Percentiles rank a stretch among this genome's conserved stretches.
These are phyloP conservation scores for Standfussiana lucernea DNA, from an alignment of 2,888 invertebrate species.

Conservation along the genomic window DNA sequence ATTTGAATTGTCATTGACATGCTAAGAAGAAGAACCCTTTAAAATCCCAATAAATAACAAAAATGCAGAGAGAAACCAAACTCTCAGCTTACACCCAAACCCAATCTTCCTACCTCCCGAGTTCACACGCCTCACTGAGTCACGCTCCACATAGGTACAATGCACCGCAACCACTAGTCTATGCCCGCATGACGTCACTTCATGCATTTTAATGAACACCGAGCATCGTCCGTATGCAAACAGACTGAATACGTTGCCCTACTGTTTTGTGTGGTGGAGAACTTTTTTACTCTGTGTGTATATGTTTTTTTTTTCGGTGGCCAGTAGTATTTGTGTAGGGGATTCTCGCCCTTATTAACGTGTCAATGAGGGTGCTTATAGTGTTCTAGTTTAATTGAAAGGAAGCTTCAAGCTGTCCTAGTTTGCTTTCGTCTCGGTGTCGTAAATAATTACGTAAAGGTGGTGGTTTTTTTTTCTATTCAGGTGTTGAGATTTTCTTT, in stretches of 20 bases:
- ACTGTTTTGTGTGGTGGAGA: slow-evolving; percentile 62
- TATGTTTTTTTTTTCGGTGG: slow-evolving; percentile 58
- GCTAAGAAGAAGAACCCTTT: no score
- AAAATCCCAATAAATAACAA: not conserved
- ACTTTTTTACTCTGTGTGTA: slow-evolving; percentile 67
- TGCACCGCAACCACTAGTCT: slow-evolving; percentile 54
- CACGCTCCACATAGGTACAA: slow-evolving; percentile 59
- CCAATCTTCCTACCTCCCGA: slow-evolving; percentile 4
- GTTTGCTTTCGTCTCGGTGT: slow-evolving; percentile 2
- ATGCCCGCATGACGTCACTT: slow-evolving; percentile 71
- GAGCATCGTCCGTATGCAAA: slow-evolving; percentile 77
- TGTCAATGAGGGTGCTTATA: slow-evolving; percentile 6
- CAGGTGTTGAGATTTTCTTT: not conserved
- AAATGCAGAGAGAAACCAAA: not conserved
- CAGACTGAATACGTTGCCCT: slow-evolving; percentile 76
- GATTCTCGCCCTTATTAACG: slow-evolving; percentile 24
- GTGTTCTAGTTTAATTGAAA: slow-evolving; percentile 36
- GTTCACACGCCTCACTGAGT: slow-evolving; percentile 48
- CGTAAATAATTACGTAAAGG: slow-evolving; percentile 15
- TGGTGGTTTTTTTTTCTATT: slow-evolving; percentile 7
- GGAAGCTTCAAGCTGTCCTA: slow-evolving; percentile 3
- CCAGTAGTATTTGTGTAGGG: slow-evolving; percentile 2
- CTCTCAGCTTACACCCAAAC: not conserved
- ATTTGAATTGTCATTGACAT: no score
- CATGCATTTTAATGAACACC: slow-evolving; percentile 87